Evolutionary conservation across 2,113 vertebrate species (phyloP).

Genomic region (Chamaea fasciata): DNA sequence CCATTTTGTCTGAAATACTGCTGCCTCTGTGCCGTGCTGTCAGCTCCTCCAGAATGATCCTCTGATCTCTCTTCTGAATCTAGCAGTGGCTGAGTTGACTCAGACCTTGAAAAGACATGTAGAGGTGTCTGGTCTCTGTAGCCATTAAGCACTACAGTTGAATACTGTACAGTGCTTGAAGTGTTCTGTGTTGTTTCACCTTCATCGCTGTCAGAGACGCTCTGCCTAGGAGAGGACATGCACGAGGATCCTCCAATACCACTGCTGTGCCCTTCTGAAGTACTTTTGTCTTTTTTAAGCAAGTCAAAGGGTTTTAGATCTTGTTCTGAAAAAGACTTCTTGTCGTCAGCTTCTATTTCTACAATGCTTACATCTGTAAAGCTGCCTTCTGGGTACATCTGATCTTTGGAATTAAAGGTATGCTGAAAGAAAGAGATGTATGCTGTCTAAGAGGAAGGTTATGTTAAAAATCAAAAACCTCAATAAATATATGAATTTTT

Average conservation of each 20-base stretch:
- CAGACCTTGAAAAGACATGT: slow-evolving; percentile 86
- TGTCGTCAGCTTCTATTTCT: slow-evolving; percentile 83
- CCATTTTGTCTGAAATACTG: slow-evolving; percentile 77
- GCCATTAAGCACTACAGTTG: slow-evolving; percentile 87
- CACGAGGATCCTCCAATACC: slow-evolving; percentile 96
- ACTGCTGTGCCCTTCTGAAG: slow-evolving; percentile 94
- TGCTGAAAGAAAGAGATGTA: slow-evolving; percentile 70
- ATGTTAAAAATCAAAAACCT: neutral
- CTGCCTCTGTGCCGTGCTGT: slow-evolving; percentile 44
- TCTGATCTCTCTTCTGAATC: slow-evolving; percentile 87
- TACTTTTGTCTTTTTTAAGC: slow-evolving; percentile 89
- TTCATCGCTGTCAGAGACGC: slow-evolving; percentile 90
- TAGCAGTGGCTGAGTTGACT: slow-evolving; percentile 93
- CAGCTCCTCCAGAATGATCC: slow-evolving; percentile 64
- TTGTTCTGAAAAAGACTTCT: slow-evolving; percentile 78
- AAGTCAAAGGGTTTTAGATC: slow-evolving; percentile 84
- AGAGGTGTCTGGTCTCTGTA: slow-evolving; percentile 90
- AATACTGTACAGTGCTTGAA: slow-evolving; percentile 92
- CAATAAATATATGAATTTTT: neutral
- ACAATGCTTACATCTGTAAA: slow-evolving; percentile 88
- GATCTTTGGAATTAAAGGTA: slow-evolving; percentile 78
- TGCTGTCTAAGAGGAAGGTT: neutral
- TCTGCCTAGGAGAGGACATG: slow-evolving; percentile 94
- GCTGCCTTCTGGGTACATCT: slow-evolving; percentile 77
- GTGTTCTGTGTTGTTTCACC: slow-evolving; percentile 87